A percentile compares a stretch with the other conserved stretches of the same genome.
Evolutionary conservation across 1,140 invertebrate genomes (phyloP).

Genomic region (Triops cancriformis): DNA sequence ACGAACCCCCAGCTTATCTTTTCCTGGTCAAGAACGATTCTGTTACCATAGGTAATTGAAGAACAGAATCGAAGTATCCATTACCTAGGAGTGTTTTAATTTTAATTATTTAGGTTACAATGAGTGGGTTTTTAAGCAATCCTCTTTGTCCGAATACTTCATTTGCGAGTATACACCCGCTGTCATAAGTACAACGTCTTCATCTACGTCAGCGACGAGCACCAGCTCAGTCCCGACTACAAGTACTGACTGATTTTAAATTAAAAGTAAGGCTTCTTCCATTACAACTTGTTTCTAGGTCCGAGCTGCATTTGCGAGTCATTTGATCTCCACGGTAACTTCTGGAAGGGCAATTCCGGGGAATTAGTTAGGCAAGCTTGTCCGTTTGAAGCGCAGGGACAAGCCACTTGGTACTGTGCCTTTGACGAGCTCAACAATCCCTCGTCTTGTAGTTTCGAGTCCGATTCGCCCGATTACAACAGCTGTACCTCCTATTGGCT

Average conservation of each 20-base stretch:
- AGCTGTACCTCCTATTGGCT: background rate
- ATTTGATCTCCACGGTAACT: background rate
- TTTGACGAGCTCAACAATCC: background rate
- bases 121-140: background rate
- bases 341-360: background rate
- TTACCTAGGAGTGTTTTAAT: background rate
- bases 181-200: background rate
- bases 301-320: background rate
- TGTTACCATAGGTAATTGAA: background rate
- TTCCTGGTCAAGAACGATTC: slow-evolving; percentile 4
- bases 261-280: no score
- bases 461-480: background rate
- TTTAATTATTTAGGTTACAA: background rate
- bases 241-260: background rate
- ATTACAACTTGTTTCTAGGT: no score
- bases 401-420: background rate
- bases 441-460: background rate
- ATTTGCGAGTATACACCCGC: slow-evolving; percentile 2
- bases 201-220: background rate
- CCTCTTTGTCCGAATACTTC: background rate
- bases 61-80: no score
- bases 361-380: background rate
- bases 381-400: background rate
- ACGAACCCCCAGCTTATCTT: background rate
- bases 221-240: background rate